phyloP scores from a whole-genome alignment of 2,113 vertebrate species.

The Gopherus flavomarginatus region DNA sequence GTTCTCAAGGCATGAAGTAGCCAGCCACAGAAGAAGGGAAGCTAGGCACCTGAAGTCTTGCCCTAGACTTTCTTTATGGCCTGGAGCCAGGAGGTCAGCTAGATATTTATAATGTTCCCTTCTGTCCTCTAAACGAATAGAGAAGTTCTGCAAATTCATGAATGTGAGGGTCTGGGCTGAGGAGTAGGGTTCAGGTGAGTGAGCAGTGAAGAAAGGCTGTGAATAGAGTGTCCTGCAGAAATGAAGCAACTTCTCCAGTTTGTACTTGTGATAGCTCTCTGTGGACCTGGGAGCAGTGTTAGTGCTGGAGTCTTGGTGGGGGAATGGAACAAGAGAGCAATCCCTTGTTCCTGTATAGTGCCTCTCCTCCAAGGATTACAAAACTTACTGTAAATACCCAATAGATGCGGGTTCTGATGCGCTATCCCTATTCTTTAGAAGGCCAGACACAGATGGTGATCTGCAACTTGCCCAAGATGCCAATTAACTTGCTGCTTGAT shows the following conservation, averaged over 20 bases:
- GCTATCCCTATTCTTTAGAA: background rate
- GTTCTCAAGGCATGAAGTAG: background rate
- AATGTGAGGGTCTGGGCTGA: background rate
- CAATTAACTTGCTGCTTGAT: background rate
- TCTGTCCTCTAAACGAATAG: background rate
- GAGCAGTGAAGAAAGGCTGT: background rate
- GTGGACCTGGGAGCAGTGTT: background rate
- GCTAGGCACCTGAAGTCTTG: background rate
- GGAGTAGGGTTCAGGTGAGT: background rate
- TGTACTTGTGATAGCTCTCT: background rate
- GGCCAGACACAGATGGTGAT: background rate
- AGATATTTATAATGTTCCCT: background rate
- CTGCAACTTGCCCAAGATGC: fast-evolving
- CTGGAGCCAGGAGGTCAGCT: background rate
- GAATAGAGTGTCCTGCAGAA: background rate
- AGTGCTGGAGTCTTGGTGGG: background rate
- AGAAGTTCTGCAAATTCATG: background rate
- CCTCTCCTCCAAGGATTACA: background rate
- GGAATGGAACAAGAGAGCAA: background rate
- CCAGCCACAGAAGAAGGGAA: background rate
- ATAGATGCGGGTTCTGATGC: background rate
- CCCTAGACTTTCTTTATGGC: background rate
- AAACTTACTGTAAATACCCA: background rate
- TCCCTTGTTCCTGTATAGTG: background rate
- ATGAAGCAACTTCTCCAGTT: background rate